A percentile compares a stretch with the other conserved stretches of the same genome.
Conservation (phyloP, 2,113 vertebrate genomes). For the Monopterus albus region DNA sequence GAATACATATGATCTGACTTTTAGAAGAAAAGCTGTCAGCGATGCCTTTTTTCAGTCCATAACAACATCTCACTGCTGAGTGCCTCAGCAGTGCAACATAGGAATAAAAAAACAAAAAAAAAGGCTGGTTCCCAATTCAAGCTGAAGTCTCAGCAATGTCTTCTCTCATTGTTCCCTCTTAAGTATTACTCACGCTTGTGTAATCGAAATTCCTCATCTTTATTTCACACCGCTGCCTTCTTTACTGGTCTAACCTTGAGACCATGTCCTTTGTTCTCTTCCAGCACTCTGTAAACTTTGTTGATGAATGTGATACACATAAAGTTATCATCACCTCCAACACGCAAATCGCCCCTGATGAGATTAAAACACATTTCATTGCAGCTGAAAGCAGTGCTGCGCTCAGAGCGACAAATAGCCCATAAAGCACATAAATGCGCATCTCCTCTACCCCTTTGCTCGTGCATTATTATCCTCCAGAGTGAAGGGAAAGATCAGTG, state of each 20-base stretch:
- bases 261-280: background rate
- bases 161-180: slow-evolving; percentile 1
- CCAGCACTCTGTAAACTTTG: slow-evolving; percentile 43
- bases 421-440: slow-evolving; percentile 51
- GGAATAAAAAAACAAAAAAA: slow-evolving; percentile 19
- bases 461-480: slow-evolving; percentile 37
- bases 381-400: background rate
- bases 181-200: slow-evolving; percentile 8
- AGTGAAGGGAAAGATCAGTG: slow-evolving; percentile 49
- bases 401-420: slow-evolving; percentile 42
- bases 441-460: slow-evolving; percentile 8
- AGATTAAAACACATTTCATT: slow-evolving; percentile 63
- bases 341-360: slow-evolving; percentile 33
- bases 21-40: slow-evolving; percentile 24
- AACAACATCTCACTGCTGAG: slow-evolving; percentile 41
- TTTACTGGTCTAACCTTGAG: slow-evolving; percentile 46
- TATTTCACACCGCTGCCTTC: slow-evolving; percentile 4
- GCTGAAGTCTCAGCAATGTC: background rate
- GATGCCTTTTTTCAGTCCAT: slow-evolving; percentile 27
- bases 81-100: slow-evolving; percentile 15
- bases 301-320: slow-evolving; percentile 25
- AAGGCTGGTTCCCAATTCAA: background rate
- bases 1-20: slow-evolving; percentile 44
- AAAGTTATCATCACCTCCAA: slow-evolving; percentile 47
- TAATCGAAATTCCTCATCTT: slow-evolving; percentile 5